Percentiles rank a stretch among this genome's conserved stretches.
These are phyloP conservation scores for Thymallus thymallus DNA, from an alignment of 2,113 vertebrate genomes.

Conservation along the genomic window DNA sequence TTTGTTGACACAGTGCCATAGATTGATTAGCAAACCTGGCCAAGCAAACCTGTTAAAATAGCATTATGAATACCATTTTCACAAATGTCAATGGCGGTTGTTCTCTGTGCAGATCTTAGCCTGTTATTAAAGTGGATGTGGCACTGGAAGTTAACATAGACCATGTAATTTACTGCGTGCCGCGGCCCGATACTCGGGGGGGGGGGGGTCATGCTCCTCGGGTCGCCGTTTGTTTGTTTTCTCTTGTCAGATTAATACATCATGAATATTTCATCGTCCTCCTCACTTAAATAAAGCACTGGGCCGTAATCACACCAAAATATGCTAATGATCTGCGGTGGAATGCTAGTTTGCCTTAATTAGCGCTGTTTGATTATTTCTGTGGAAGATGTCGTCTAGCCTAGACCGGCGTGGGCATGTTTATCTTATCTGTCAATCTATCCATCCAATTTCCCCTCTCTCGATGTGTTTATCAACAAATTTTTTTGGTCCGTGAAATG, in stretches of 20 bases:
- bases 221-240: constrained; percentile 67
- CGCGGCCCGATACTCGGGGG: constrained; percentile 14
- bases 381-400: too few species aligned
- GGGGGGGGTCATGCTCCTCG: constrained; percentile 45
- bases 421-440: constrained; percentile 42
- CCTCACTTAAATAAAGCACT: constrained; percentile 63
- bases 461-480: constrained; percentile 7
- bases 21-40: constrained; percentile 25
- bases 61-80: constrained; percentile 24
- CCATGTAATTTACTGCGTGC: constrained; percentile 21
- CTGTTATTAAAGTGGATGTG: constrained; percentile 26
- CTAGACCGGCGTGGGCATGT: constrained; percentile 27
- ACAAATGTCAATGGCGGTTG: constrained; percentile 28
- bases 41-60: not conserved
- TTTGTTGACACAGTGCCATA: constrained; percentile 42
- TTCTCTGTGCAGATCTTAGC: not conserved
- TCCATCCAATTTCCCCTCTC: not conserved
- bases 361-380: constrained; percentile 60
- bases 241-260: constrained; percentile 69
- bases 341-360: constrained; percentile 64
- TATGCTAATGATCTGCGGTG: constrained; percentile 70
- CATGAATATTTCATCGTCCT: constrained; percentile 76
- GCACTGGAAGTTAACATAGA: constrained; percentile 19
- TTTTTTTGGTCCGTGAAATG: not conserved
- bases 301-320: constrained; percentile 53